Percentiles rank a stretch among this genome's conserved stretches.
These are phyloP conservation scores for Drosophila basisetae DNA, from an alignment of 2,888 invertebrate species.

Conservation along the genomic window DNA sequence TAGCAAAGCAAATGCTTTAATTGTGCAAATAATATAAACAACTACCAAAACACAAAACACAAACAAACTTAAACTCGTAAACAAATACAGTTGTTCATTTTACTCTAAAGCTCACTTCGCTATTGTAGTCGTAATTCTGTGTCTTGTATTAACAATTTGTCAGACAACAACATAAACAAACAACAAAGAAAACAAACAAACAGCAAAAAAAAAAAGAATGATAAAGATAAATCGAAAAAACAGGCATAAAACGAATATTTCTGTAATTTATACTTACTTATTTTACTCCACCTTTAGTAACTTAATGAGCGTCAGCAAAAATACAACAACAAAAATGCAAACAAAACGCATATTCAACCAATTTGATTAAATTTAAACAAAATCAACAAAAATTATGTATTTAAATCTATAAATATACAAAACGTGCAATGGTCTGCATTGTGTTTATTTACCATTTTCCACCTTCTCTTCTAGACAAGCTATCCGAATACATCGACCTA, in stretches of 20 bases:
- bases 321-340: conserved; percentile 30
- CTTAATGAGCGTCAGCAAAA: conserved; percentile 54
- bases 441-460: conserved; percentile 21
- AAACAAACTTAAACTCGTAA: conserved; percentile 35
- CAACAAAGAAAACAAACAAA: conserved; percentile 28
- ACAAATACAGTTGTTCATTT: conserved; percentile 60
- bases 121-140: conserved; percentile 55
- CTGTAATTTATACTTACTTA: conserved; percentile 74
- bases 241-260: conserved; percentile 38
- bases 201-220: conserved; percentile 30
- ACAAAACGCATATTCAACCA: conserved; percentile 57
- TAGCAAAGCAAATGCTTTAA: conserved; percentile 61
- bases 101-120: conserved; percentile 64
- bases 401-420: conserved; percentile 69
- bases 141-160: conserved; percentile 39
- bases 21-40: conserved; percentile 47
- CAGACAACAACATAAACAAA: conserved; percentile 26
- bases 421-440: conserved; percentile 38
- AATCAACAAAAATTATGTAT: conserved; percentile 64
- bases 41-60: conserved; percentile 15
- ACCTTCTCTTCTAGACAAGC: neutral
- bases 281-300: conserved; percentile 68
- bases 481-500: neutral
- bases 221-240: conserved; percentile 23
- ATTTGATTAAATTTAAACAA: conserved; percentile 48